Percentiles rank a stretch among this genome's conserved stretches.
Evolutionary conservation across 2,888 invertebrate genomes (phyloP).

Genomic region (Drosophila algonquin): DNA sequence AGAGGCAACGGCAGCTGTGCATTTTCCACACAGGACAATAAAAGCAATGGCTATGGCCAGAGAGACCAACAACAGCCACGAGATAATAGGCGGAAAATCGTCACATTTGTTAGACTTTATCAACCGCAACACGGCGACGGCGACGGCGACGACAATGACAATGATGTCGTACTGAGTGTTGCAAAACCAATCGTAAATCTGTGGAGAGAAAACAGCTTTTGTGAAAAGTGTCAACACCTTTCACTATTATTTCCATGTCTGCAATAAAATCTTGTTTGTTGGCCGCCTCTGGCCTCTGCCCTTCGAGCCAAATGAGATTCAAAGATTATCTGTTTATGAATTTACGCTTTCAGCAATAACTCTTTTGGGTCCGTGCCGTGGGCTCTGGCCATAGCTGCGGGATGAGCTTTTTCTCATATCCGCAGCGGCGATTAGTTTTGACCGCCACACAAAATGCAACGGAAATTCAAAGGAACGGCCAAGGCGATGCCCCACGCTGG

Average conservation of each 20-base stretch:
- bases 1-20: slow-evolving; percentile 50
- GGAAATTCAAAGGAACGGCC: slow-evolving; percentile 65
- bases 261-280: slow-evolving; percentile 59
- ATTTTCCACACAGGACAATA: slow-evolving; percentile 68
- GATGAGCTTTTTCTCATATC: slow-evolving; percentile 76
- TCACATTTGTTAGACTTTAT: slow-evolving; percentile 68
- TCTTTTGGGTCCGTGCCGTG: slow-evolving; percentile 34
- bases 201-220: slow-evolving; percentile 43
- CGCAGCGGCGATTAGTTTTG: slow-evolving; percentile 69
- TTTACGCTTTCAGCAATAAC: slow-evolving; percentile 57
- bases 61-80: slow-evolving; percentile 27
- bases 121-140: slow-evolving; percentile 40
- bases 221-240: slow-evolving; percentile 48
- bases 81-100: slow-evolving; percentile 77
- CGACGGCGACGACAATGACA: slow-evolving; percentile 19
- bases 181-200: slow-evolving; percentile 66
- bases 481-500: slow-evolving; percentile 33
- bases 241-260: slow-evolving; percentile 30
- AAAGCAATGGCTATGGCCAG: slow-evolving; percentile 41
- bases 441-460: slow-evolving; percentile 60
- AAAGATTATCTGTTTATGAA: slow-evolving; percentile 69
- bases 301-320: slow-evolving; percentile 63
- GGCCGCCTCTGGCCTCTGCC: slow-evolving; percentile 13
- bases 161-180: slow-evolving; percentile 16
- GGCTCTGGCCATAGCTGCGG: slow-evolving; percentile 9